A percentile compares a stretch with the other conserved stretches of the same genome.
These are phyloP conservation scores for Leptinotarsa haldemani DNA, from an alignment of 2,888 invertebrate species.

Conservation along the genomic window DNA sequence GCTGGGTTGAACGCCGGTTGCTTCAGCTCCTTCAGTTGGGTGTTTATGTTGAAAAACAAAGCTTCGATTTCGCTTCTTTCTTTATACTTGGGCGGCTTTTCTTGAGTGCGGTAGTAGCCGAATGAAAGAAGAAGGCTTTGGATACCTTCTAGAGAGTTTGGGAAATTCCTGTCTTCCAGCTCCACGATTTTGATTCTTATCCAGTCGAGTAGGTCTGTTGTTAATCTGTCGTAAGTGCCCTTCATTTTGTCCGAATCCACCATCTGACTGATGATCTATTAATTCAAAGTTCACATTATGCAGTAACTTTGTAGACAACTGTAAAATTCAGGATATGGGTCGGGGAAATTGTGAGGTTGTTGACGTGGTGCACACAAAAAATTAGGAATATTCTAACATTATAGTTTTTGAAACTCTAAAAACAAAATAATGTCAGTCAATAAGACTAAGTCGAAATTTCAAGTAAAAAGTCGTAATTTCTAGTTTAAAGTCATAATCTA, in stretches of 20 bases:
- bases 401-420: too few relatives aligned
- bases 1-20: slow-evolving; percentile 87
- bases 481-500: too few relatives aligned
- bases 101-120: slow-evolving; percentile 95
- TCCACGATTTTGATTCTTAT: slow-evolving; percentile 86
- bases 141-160: slow-evolving; percentile 95
- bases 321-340: too few relatives aligned
- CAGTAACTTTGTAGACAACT: not conserved
- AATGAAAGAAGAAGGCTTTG: slow-evolving; percentile 90
- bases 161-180: slow-evolving; percentile 87
- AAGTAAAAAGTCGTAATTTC: too few relatives aligned
- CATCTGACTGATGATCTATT: slow-evolving; percentile 93
- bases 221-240: slow-evolving; percentile 86
- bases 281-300: slow-evolving; percentile 25
- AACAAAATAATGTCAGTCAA: too few relatives aligned
- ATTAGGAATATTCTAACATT: too few relatives aligned
- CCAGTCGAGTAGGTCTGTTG: slow-evolving; percentile 91
- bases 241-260: slow-evolving; percentile 96
- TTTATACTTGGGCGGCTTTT: slow-evolving; percentile 98
- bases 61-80: slow-evolving; percentile 98
- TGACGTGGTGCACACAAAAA: too few relatives aligned
- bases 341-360: too few relatives aligned
- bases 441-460: too few relatives aligned
- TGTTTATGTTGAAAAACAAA: slow-evolving; percentile 95
- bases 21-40: slow-evolving; percentile 92